These are phyloP conservation scores for Donacobius atricapilla DNA, from an alignment of 2,113 vertebrate species.

Conservation along the genomic window DNA sequence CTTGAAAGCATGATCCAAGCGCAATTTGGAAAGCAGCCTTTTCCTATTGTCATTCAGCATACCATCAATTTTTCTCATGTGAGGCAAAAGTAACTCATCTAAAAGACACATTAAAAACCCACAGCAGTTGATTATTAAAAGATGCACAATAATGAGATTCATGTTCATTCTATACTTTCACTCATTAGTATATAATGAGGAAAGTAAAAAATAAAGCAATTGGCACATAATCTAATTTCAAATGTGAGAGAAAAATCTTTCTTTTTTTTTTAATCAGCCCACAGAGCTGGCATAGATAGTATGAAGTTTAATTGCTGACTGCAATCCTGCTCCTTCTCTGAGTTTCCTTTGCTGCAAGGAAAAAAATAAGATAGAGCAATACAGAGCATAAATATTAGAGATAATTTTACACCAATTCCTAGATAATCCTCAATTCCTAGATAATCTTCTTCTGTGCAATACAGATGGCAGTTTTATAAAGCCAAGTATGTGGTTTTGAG, in stretches of 20 bases:
- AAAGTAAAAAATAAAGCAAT: background rate
- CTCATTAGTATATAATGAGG: background rate
- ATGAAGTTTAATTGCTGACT: background rate
- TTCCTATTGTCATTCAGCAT: constrained; percentile 94
- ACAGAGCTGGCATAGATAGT: background rate
- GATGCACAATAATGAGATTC: background rate
- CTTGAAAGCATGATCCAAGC: constrained; percentile 90
- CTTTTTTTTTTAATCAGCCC: background rate
- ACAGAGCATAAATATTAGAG: background rate
- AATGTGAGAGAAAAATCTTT: accelerated
- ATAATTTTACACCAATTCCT: background rate
- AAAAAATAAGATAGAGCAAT: background rate
- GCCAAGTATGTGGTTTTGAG: background rate
- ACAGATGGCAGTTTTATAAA: background rate
- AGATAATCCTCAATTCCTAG: background rate
- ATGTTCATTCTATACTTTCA: background rate
- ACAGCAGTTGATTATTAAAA: background rate
- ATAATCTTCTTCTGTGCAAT: background rate
- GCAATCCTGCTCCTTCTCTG: background rate
- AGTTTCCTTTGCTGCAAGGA: background rate
- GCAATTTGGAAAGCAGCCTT: constrained; percentile 89
- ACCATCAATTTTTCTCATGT: constrained; percentile 94
- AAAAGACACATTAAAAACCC: constrained; percentile 7
- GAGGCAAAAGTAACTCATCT: constrained; percentile 95
- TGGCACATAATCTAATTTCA: background rate